Conservation (phyloP, 92 coral and sea anemone species). For the Epizoanthus scotinus region DNA sequence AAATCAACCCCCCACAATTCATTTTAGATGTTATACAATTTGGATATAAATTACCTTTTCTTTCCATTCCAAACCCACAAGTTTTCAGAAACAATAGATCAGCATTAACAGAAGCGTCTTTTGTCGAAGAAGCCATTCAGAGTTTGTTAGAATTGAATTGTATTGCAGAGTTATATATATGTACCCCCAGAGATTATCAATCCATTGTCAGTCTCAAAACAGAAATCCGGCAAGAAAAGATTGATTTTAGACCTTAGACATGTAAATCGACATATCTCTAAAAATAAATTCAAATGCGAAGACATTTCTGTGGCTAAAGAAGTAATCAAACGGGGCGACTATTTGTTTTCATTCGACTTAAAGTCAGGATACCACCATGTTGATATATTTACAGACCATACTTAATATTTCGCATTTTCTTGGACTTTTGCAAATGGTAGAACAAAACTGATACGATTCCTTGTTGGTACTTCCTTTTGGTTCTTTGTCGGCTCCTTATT, state of each 20-base stretch:
- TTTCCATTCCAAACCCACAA: neutral
- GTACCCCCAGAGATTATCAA: constrained; percentile 37
- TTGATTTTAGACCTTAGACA: constrained; percentile 54
- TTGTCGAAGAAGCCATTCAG: constrained; percentile 32
- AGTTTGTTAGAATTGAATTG: constrained; percentile 2
- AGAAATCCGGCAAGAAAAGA: constrained; percentile 43
- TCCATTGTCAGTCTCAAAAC: constrained; percentile 32
- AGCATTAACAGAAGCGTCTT: neutral
- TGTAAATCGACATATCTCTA: constrained; percentile 40
- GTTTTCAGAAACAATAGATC: constrained; percentile 4
- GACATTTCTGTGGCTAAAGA: constrained; percentile 31
- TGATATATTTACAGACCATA: constrained; percentile 33
- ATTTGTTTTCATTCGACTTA: constrained; percentile 52
- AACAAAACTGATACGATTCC: constrained; percentile 29
- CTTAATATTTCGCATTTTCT: constrained; percentile 36
- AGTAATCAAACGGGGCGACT: constrained; percentile 43
- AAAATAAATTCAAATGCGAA: constrained; percentile 47
- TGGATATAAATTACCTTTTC: neutral
- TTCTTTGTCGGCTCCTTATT: constrained; percentile 42
- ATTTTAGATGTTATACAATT: neutral
- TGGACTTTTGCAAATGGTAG: constrained; percentile 36
- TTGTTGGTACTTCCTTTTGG: constrained; percentile 52
- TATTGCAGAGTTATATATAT: neutral
- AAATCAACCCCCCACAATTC: neutral
- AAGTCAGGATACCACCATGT: constrained; percentile 54